Percentiles rank a stretch among this genome's conserved stretches.
Conservation (phyloP, 2,888 invertebrate genomes). For the Cetonia aurata region DNA sequence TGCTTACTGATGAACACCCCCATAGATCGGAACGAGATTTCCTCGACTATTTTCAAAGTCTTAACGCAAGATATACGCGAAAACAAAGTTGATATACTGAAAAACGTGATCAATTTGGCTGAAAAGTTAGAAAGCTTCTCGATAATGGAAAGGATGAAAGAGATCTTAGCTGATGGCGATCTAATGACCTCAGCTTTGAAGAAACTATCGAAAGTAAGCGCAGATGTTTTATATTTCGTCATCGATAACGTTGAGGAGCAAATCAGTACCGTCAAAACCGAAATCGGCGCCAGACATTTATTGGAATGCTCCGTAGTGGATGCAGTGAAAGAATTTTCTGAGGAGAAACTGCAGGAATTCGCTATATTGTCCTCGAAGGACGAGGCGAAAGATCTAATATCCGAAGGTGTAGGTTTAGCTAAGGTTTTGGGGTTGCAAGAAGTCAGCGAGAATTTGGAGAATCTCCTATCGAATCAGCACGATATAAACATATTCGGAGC, state of each 20-base stretch:
- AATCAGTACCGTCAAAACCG: conserved; percentile 72
- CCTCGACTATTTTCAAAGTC: conserved; percentile 61
- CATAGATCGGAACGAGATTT: conserved; percentile 62
- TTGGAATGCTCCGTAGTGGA: conserved; percentile 77
- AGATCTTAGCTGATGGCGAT: conserved; percentile 74
- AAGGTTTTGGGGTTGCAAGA: conserved; percentile 77
- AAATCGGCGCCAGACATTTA: conserved; percentile 75
- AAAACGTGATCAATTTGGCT: conserved; percentile 70
- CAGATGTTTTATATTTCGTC: conserved; percentile 72
- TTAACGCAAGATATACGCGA: conserved; percentile 69
- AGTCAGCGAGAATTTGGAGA: conserved; percentile 67
- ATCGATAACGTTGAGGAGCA: conserved; percentile 73
- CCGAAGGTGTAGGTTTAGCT: conserved; percentile 78
- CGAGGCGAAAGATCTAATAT: conserved; percentile 66
- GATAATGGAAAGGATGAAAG: conserved; percentile 74
- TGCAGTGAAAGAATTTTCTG: conserved; percentile 75
- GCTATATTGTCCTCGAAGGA: conserved; percentile 66
- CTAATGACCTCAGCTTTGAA: conserved; percentile 75
- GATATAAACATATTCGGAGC: conserved; percentile 71
- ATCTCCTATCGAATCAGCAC: conserved; percentile 68
- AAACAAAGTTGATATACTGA: conserved; percentile 75
- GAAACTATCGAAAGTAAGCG: conserved; percentile 73
- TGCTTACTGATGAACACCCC: conserved; percentile 61
- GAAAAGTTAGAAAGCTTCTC: conserved; percentile 70
- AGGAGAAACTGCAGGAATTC: conserved; percentile 71